Base-by-base conservation (phyloP, 2,797 vertebrate species). In the Diglossa cyanea region DNA sequence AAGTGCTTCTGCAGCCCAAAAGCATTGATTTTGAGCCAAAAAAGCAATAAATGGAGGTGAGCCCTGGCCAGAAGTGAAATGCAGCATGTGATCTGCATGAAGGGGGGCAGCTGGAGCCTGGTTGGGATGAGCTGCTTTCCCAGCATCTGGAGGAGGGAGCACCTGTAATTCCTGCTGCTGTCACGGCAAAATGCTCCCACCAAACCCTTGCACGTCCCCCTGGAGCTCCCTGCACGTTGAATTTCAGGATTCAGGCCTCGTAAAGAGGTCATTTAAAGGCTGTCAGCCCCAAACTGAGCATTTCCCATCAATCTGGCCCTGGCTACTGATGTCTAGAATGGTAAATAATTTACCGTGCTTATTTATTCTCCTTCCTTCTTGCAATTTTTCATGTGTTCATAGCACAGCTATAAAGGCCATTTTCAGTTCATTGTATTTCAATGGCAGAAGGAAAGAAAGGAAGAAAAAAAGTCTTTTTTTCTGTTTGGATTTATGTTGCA, bases 151-250 rank as follows among this genome's bases (percentile, higher is more conserved):
- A 96, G 88, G 84, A 93, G 68, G 76, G 62, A 91, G 39, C 94
- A 95, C 96, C 96, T 96, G 95, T 30, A 95, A 95, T 78, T 92
- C 79, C 91, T 65, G 85, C 75, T 74, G 84, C 89, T 95, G 92
- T 91, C 94, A 82, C 0, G 7, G 84, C 65, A 44, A 57, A 95
- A 55, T 8, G 47, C 75, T 88, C 25, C 28, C 75, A 9, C 6
- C 45, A 68, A 91, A 87, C 5, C 40, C 72, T 9, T 33, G 31
- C 42, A 21, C 0, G 2, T 95, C 93, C 95, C 94, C 23, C 26
- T 20, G 76, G 96, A 96, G 26, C 85, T 86, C 65, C 24, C 14
- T 77, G 44, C 73, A 48, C 2, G 55, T 3, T 60, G 74, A n/a
- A 83, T 95, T 92, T 78, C 76, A 63, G 70, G 47, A 66, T 39